Evolutionary conservation across 2,113 vertebrate genomes (phyloP), one percentile per base, ranked within the genome.

Genomic region (Lepus americanus): DNA sequence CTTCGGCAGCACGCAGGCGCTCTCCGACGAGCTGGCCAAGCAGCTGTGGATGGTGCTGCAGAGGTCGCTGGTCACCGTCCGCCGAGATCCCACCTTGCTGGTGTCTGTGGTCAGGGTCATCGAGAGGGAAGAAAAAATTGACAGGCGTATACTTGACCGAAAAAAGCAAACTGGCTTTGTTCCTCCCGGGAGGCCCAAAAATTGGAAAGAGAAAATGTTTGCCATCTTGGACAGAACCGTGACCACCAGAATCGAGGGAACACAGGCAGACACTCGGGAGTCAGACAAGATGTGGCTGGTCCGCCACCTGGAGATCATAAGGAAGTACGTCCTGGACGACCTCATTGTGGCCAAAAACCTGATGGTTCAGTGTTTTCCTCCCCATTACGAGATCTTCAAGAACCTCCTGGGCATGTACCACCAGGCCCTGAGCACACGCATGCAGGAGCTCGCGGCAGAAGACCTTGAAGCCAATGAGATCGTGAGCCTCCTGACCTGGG

Each of bases 251-350:
- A 99, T 99, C 1, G 99, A 99, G 97, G 98, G 99, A 83, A 99
- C 99, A 14, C 99, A 99, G 98, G 98, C 99, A 0, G 99, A 99
- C 90, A 99, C 99, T 0, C 98, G 99, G 72, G 99, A 99, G 92
- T 99, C 98, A 0, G 99, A 99, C 97, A 99, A 99, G 97, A 99
- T 99, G 99, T 99, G 99, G 99, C 98, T 99, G 0, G 99, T 99
- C 72, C 99, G 99, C 29, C 99, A 99, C 55, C 97, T 99, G 22
- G 99, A 99, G 98, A 99, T 99, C 94, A 99, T 99, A 16, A 98
- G 99, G 84, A 99, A 99, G 94, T 99, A 99, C 0, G 99, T 99
- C 73, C 97, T 99, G 51, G 99, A 99, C 51, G 99, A 99, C 95
- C 98, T 99, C 29, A 93, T 99, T 0, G 98, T 99, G 23, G 99